Conservation (phyloP, 1,140 invertebrate genomes). For the Daktulosphaira vitifoliae region DNA sequence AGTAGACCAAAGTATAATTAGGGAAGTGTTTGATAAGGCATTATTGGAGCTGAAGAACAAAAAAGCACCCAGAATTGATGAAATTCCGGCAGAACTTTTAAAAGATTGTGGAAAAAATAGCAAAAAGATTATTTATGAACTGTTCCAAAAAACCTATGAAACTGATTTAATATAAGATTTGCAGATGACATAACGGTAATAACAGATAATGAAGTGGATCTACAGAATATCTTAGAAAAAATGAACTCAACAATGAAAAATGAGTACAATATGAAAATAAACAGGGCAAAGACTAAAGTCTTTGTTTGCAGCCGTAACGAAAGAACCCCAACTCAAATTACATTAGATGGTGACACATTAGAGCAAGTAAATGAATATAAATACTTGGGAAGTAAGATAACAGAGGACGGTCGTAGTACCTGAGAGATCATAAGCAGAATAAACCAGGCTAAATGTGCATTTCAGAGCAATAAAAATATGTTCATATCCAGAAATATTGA, state of each 20-base stretch:
- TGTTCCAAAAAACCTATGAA: neutral
- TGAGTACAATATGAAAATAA: too few relatives aligned
- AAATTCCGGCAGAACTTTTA: slow-evolving; percentile 1
- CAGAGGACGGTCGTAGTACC: too few relatives aligned
- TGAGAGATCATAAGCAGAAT: too few relatives aligned
- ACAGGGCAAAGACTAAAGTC: too few relatives aligned
- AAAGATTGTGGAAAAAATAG: neutral
- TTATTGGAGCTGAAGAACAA: slow-evolving; percentile 1
- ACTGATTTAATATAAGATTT: slow-evolving; percentile 1
- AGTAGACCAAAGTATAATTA: neutral
- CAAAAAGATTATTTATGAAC: neutral
- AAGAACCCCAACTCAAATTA: too few relatives aligned
- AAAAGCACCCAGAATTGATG: neutral
- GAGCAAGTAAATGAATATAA: too few relatives aligned
- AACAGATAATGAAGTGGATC: neutral
- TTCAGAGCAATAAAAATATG: too few relatives aligned
- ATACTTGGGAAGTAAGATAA: too few relatives aligned
- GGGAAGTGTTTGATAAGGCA: neutral
- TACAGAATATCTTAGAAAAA: slow-evolving; percentile 2
- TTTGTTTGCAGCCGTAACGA: too few relatives aligned
- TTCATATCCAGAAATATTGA: too few relatives aligned
- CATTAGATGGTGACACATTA: too few relatives aligned
- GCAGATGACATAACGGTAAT: neutral
- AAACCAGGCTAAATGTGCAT: too few relatives aligned
- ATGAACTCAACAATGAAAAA: neutral